Evolutionary conservation across 1,140 invertebrate genomes (phyloP).

Genomic region (Cyrtorhinus lividipennis): DNA sequence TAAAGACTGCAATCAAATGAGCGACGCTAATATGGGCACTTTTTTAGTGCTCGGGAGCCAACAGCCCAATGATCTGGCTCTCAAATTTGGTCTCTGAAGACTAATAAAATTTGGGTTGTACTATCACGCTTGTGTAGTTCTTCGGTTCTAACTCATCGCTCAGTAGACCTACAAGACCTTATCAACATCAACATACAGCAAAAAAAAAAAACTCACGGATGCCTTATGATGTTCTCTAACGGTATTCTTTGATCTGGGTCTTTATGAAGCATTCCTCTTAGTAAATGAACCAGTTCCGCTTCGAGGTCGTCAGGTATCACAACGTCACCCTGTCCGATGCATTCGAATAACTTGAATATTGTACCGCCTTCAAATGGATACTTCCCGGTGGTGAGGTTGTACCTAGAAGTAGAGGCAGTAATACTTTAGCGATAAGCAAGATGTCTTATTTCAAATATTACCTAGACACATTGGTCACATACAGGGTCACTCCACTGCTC

Average conservation of each 20-base stretch:
- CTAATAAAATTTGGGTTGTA: too few relatives aligned
- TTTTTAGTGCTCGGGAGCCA: too few relatives aligned
- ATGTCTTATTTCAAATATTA: neutral
- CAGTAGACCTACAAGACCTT: too few relatives aligned
- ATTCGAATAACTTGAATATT: constrained; percentile 87
- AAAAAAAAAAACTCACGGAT: constrained; percentile 71
- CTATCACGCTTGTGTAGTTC: too few relatives aligned
- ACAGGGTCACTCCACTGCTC: constrained; percentile 94
- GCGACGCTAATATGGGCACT: too few relatives aligned
- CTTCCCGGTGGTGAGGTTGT: constrained; percentile 82
- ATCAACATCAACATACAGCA: too few relatives aligned
- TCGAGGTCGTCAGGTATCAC: constrained; percentile 63
- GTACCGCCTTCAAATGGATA: constrained; percentile 96
- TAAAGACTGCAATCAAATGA: too few relatives aligned
- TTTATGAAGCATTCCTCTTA: constrained; percentile 71
- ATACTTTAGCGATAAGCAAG: neutral
- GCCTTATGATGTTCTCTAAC: constrained; percentile 64
- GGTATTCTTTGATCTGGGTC: constrained; percentile 59
- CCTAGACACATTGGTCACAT: too few relatives aligned
- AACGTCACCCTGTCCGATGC: constrained; percentile 76
- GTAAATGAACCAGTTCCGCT: constrained; percentile 49
- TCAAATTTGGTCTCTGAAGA: too few relatives aligned
- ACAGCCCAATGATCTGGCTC: too few relatives aligned
- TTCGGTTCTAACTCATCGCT: too few relatives aligned
- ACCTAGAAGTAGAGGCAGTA: constrained; percentile 55